phyloP scores from a whole-genome alignment of 2,797 vertebrate genomes.

The Acrossocheilus wenchowensis region DNA sequence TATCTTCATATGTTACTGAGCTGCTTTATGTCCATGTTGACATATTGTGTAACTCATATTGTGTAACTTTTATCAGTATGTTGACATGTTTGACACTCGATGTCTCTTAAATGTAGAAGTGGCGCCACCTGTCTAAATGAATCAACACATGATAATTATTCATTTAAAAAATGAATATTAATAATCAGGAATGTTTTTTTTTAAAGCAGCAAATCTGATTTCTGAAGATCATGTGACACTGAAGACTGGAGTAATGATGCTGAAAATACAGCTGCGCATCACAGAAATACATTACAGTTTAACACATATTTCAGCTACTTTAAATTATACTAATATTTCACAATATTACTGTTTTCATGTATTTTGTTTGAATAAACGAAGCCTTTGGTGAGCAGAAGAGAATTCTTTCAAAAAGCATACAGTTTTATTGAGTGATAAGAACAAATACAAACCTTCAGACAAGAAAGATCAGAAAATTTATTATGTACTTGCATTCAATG shows the following conservation, averaged over 20 bases:
- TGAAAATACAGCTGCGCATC: not conserved
- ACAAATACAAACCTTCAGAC: not conserved
- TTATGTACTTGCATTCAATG: not conserved
- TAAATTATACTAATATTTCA: not conserved
- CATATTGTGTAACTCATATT: not conserved
- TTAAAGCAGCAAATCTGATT: no score
- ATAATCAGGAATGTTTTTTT: not conserved
- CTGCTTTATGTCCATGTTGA: not conserved
- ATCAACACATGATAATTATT: not conserved
- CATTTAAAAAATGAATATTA: no score
- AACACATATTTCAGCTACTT: not conserved
- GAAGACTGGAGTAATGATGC: not conserved
- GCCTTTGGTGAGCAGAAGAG: not conserved
- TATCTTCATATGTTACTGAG: not conserved
- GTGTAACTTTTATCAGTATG: no score
- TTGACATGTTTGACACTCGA: not conserved
- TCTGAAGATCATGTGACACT: not conserved
- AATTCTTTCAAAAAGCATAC: not conserved
- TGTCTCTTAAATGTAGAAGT: not conserved
- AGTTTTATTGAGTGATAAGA: not conserved
- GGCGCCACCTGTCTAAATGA: not conserved
- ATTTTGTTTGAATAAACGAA: not conserved
- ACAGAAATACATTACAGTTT: not conserved
- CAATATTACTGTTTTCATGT: not conserved
- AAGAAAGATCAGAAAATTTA: not conserved